Evolutionary conservation across 2,113 vertebrate species (phyloP).

Genomic region (Oreotrochilus melanogaster): DNA sequence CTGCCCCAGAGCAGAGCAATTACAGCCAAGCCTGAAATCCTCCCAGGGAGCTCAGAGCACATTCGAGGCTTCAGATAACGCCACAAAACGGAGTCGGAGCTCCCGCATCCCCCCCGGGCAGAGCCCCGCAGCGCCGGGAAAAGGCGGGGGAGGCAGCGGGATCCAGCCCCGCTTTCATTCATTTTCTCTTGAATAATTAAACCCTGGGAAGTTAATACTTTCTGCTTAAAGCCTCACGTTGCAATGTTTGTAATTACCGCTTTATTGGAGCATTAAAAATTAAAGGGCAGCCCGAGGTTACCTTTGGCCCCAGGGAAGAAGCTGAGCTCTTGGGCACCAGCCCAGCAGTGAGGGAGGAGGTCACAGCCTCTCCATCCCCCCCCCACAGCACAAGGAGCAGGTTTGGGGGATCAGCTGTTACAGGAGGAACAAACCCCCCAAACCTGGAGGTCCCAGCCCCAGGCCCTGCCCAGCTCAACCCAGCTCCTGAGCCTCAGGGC

Average conservation of each 20-base stretch:
- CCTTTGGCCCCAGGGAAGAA: not conserved
- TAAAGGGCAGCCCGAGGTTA: not conserved
- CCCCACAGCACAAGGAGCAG: fast-evolving
- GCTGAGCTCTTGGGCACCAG: not conserved
- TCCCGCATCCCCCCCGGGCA: not conserved
- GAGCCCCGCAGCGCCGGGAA: not conserved
- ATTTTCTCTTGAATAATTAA: slow-evolving; percentile 82
- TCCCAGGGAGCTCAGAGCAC: not conserved
- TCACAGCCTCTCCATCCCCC: too few relatives aligned
- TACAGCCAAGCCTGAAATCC: not conserved
- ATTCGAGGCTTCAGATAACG: not conserved
- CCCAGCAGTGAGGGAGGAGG: too few relatives aligned
- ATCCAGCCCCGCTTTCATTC: slow-evolving; percentile 38
- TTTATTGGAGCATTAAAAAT: slow-evolving; percentile 61
- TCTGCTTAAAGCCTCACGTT: slow-evolving; percentile 52
- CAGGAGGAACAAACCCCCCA: not conserved
- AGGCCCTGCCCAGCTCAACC: not conserved
- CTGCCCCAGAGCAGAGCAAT: fast-evolving
- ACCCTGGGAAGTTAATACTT: slow-evolving; percentile 72
- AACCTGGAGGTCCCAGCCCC: fast-evolving
- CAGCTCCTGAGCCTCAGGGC: not conserved
- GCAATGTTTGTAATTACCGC: slow-evolving; percentile 64
- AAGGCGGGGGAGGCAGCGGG: not conserved
- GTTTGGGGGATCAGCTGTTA: not conserved
- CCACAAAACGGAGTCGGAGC: not conserved